Percentiles rank a stretch among this genome's conserved stretches.
These are phyloP conservation scores for Notamacropus eugenii DNA, from an alignment of 2,797 vertebrate genomes.

Conservation along the genomic window DNA sequence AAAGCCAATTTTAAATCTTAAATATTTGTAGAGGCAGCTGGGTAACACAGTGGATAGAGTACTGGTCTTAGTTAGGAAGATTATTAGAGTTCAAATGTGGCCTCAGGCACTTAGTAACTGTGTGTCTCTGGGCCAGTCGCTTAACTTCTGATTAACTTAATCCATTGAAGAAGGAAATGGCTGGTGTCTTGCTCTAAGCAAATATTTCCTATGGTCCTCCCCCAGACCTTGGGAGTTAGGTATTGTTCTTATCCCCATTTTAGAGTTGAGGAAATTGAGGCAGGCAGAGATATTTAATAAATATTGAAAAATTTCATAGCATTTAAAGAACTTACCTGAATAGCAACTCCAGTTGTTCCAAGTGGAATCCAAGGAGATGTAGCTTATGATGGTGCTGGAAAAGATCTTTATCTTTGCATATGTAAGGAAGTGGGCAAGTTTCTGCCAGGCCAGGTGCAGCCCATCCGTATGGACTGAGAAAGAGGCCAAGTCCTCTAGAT, in stretches of 20 bases:
- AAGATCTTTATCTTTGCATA: background rate
- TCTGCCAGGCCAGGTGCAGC: background rate
- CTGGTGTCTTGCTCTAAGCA: background rate
- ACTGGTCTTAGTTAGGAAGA: background rate
- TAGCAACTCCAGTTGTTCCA: background rate
- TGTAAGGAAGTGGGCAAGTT: background rate
- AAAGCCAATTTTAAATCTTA: slow-evolving; percentile 29
- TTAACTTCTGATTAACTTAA: background rate
- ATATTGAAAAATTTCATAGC: background rate
- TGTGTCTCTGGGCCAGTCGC: background rate
- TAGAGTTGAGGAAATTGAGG: background rate
- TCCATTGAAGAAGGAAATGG: background rate
- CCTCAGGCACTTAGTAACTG: background rate
- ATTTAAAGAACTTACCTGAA: background rate
- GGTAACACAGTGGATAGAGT: background rate
- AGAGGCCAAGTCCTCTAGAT: background rate
- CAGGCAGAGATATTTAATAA: background rate
- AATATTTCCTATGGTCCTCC: background rate
- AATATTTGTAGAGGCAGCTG: slow-evolving; percentile 10
- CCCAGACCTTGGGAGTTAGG: background rate
- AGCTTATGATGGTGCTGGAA: background rate
- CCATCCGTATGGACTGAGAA: background rate
- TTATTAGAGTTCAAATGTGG: background rate
- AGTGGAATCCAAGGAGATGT: background rate
- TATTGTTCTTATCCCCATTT: background rate